These are phyloP conservation scores for Emmelina monodactyla DNA, from an alignment of 2,888 invertebrate genomes.

Conservation along the genomic window DNA sequence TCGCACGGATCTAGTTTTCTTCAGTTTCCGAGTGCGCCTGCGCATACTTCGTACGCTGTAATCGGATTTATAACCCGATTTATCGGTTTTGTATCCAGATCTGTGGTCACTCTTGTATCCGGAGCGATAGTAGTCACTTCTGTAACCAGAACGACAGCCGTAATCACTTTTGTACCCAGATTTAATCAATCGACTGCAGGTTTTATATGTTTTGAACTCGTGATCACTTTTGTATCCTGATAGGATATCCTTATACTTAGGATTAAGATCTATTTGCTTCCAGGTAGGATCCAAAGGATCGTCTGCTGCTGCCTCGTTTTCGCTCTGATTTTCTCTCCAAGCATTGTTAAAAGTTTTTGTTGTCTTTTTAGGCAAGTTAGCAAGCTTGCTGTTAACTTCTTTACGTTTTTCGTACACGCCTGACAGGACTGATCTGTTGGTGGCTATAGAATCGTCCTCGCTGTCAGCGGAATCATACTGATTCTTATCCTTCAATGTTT, in stretches of 20 bases:
- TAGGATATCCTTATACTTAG: constrained; percentile 67
- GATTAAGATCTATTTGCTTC: constrained; percentile 71
- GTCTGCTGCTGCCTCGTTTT: constrained; percentile 60
- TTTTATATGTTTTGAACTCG: constrained; percentile 59
- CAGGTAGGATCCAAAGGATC: constrained; percentile 69
- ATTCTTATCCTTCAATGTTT: constrained; percentile 53
- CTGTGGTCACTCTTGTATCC: constrained; percentile 71
- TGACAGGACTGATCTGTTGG: constrained; percentile 51
- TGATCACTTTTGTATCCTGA: constrained; percentile 70
- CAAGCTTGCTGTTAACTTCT: constrained; percentile 54
- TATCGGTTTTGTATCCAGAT: constrained; percentile 68
- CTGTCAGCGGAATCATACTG: constrained; percentile 52
- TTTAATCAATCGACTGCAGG: constrained; percentile 58
- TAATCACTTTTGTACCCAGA: constrained; percentile 71
- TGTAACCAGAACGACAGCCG: constrained; percentile 60
- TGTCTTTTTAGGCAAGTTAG: constrained; percentile 41
- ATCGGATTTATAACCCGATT: constrained; percentile 68
- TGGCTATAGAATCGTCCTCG: constrained; percentile 40
- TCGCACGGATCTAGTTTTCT: constrained; percentile 57
- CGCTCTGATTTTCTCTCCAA: constrained; percentile 58
- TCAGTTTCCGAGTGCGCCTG: constrained; percentile 54
- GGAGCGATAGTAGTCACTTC: constrained; percentile 57
- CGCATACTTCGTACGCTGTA: constrained; percentile 59
- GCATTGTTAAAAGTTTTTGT: constrained; percentile 39
- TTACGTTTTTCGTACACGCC: constrained; percentile 59